Conservation (phyloP, 2,888 invertebrate species). For the Spisula solida region DNA sequence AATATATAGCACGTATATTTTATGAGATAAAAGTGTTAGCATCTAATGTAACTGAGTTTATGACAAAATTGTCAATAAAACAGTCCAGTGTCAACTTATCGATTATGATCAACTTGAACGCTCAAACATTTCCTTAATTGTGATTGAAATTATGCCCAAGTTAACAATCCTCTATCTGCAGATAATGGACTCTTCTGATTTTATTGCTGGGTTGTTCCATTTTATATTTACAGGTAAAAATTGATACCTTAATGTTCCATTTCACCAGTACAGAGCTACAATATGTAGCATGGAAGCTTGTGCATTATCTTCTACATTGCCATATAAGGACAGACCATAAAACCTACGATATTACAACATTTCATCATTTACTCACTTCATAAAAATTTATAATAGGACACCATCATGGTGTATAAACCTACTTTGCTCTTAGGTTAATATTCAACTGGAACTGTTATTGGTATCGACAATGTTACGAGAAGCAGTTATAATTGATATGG, state of each 20-base stretch:
- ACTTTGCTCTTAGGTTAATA: neutral
- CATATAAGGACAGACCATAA: neutral
- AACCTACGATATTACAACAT: conserved; percentile 1
- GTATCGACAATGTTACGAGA: conserved; percentile 20
- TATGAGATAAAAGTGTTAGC: neutral
- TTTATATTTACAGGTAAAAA: neutral
- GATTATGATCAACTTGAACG: neutral
- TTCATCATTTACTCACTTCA: neutral
- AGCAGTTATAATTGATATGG: conserved; percentile 53
- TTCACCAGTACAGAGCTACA: neutral
- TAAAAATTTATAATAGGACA: neutral
- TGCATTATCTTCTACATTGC: neutral
- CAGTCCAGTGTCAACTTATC: neutral
- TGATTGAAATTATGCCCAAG: neutral
- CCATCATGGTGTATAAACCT: neutral
- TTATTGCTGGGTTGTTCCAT: neutral
- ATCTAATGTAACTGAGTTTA: neutral
- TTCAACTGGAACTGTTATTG: neutral
- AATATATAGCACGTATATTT: conserved; percentile 14
- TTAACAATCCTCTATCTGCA: neutral
- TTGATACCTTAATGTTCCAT: too few relatives aligned
- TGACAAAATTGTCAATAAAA: conserved; percentile 7
- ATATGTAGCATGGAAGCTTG: neutral
- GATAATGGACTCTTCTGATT: neutral
- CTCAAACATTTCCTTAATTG: neutral